phyloP scores from a whole-genome alignment of 2,797 vertebrate species.

The Manis javanica region DNA sequence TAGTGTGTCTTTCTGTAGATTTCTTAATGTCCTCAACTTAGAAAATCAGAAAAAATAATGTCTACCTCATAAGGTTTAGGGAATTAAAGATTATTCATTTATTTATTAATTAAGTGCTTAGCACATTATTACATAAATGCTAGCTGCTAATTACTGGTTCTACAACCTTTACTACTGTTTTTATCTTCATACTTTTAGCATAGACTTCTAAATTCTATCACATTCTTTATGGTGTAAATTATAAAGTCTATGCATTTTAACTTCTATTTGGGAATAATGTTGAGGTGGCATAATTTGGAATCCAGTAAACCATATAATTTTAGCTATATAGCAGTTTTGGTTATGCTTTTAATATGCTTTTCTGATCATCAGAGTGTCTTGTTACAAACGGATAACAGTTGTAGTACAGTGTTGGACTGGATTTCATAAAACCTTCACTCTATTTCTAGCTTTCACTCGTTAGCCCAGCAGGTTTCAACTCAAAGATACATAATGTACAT shows the following conservation, averaged over 20 bases:
- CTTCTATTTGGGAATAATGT: background rate
- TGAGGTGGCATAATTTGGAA: background rate
- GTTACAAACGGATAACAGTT: background rate
- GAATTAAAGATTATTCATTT: background rate
- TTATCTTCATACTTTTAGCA: background rate
- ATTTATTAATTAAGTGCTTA: background rate
- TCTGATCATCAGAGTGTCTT: background rate
- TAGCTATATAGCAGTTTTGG: background rate
- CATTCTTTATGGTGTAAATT: background rate
- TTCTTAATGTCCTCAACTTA: background rate
- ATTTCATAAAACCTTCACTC: background rate
- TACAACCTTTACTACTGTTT: background rate
- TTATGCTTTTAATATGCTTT: slow-evolving; percentile 7
- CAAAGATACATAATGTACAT: background rate
- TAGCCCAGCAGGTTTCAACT: background rate
- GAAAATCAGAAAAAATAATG: background rate
- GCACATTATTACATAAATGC: background rate
- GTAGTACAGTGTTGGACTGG: background rate
- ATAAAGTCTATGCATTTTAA: slow-evolving; percentile 13
- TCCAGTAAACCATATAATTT: background rate
- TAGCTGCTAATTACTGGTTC: background rate
- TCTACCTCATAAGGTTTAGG: background rate
- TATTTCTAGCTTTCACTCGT: slow-evolving; percentile 7
- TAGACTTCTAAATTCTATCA: background rate
- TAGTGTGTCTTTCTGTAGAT: background rate